Percentiles rank a stretch among this genome's conserved stretches.
Evolutionary conservation across 2,113 vertebrate genomes (phyloP).

Genomic region (Sebastes schlegelii): DNA sequence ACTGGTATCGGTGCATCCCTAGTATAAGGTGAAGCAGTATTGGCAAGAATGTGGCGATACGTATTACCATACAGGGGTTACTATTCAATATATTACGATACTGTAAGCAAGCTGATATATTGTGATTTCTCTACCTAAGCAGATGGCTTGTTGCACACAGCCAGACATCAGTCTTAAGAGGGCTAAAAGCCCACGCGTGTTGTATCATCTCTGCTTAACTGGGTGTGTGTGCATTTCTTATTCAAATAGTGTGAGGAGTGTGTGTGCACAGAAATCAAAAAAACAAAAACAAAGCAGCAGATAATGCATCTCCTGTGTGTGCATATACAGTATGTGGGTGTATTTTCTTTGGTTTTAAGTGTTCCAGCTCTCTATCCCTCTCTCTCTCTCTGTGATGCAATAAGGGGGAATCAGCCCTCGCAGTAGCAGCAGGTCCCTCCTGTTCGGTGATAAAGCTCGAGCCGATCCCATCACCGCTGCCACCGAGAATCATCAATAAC

Average conservation of each 20-base stretch:
- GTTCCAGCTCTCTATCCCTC: neutral
- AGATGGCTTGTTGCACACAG: slow-evolving; percentile 4
- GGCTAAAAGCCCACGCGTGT: neutral
- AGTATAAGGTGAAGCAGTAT: too few species aligned
- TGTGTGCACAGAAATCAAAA: neutral
- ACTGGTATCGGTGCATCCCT: too few species aligned
- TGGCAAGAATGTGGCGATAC: too few species aligned
- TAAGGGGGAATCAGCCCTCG: slow-evolving; percentile 24
- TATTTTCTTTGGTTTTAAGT: slow-evolving; percentile 23
- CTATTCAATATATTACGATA: too few species aligned
- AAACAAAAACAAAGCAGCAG: neutral
- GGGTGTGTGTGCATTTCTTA: slow-evolving; percentile 20
- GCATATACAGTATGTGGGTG: neutral
- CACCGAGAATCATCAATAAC: slow-evolving; percentile 71
- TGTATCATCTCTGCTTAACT: neutral
- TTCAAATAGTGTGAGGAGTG: slow-evolving; percentile 30
- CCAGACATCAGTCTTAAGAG: slow-evolving; percentile 2
- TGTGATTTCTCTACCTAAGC: neutral
- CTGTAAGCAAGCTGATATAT: too few species aligned
- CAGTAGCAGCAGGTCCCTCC: slow-evolving; percentile 35
- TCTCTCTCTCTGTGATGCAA: slow-evolving; percentile 16
- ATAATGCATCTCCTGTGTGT: slow-evolving; percentile 4
- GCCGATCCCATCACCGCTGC: slow-evolving; percentile 61
- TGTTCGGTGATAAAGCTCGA: slow-evolving; percentile 37
- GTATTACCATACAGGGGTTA: too few species aligned